Base-by-base conservation (phyloP, 2,888 invertebrate species). In the Patella caerulea region DNA sequence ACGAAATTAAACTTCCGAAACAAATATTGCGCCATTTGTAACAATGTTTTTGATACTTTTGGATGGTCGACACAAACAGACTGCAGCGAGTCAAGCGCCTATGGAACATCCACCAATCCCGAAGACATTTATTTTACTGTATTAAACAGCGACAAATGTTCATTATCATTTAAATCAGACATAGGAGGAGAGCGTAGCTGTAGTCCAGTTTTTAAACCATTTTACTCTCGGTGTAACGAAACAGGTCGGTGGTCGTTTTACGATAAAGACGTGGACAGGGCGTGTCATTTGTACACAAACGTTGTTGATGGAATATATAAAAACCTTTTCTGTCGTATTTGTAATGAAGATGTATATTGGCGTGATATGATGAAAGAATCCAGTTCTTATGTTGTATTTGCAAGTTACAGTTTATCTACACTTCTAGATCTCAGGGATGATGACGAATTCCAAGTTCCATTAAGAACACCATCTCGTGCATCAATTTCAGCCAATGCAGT, bases 281-380 rank as follows among this genome's bases (percentile, higher is more conserved):
- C 78, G 0, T 83, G 83, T 59, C 12, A 52, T 7, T 71, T 72
- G 0, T 82, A 79, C 65, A 78, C 76, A 14, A 54, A 76, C 1
- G 29, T 75, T 12, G 79, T 78, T n/a, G 52, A 65, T 11, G 55
- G 56, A 11, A 24, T 52, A 17, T 81, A 82, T 70, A 79, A 71
- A 73, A 83, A 83, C 69, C 71, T 80, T 3, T 82, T 81, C 53
- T 83, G 83, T 56, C 78, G 70, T 29, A 71, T 83, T 45, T 83
- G 81, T 65, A 81, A 82, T 73, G 71, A 72, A n/a, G 45, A 17
- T 4, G 17, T n/a, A 5, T 14, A 15, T 7, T 59, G 69, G 29
- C 24, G 29, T 11, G 19, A 52, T 15, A 15, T 56, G 17, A n/a
- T 53, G 2, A 24, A 59, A 14, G 59, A 29, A 1, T n/a, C n/a